These are phyloP conservation scores for Hylaea fasciaria DNA, from an alignment of 2,888 invertebrate genomes.

Conservation along the genomic window DNA sequence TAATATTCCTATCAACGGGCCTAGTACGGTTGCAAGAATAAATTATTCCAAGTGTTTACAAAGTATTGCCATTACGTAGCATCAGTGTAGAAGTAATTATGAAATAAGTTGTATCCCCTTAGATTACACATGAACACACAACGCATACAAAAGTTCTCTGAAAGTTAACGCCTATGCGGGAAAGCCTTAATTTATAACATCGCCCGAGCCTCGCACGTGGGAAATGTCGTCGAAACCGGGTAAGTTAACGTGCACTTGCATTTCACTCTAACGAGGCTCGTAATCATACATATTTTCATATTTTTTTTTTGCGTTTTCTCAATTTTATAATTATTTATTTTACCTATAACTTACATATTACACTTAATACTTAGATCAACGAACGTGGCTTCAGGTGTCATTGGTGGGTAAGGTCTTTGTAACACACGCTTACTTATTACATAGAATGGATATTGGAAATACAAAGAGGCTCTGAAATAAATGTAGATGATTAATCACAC, in stretches of 20 bases:
- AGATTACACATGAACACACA: conserved; percentile 45
- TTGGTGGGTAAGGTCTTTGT: conserved; percentile 82
- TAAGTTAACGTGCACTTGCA: conserved; percentile 46
- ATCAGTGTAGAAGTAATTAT: conserved; percentile 40
- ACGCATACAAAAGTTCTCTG: conserved; percentile 59
- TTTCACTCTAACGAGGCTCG: conserved; percentile 76
- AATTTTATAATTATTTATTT: conserved; percentile 64
- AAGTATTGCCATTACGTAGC: conserved; percentile 62
- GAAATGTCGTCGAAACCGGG: conserved; percentile 63
- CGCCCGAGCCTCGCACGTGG: conserved; percentile 69
- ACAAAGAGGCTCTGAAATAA: conserved; percentile 29
- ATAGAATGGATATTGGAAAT: conserved; percentile 43
- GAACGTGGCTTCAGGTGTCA: conserved; percentile 81
- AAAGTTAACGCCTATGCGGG: conserved; percentile 66
- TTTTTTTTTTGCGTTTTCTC: conserved; percentile 67
- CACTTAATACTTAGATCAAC: conserved; percentile 82
- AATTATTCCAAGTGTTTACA: conserved; percentile 70
- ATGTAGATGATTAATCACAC: conserved; percentile 54
- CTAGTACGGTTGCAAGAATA: conserved; percentile 82
- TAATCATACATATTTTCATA: conserved; percentile 61
- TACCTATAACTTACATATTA: conserved; percentile 82
- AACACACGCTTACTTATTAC: conserved; percentile 62
- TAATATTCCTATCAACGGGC: conserved; percentile 82
- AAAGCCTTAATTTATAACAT: conserved; percentile 75
- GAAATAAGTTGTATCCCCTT: conserved; percentile 26